phyloP scores from a whole-genome alignment of 2,797 vertebrate species.

The Coluber constrictor region DNA sequence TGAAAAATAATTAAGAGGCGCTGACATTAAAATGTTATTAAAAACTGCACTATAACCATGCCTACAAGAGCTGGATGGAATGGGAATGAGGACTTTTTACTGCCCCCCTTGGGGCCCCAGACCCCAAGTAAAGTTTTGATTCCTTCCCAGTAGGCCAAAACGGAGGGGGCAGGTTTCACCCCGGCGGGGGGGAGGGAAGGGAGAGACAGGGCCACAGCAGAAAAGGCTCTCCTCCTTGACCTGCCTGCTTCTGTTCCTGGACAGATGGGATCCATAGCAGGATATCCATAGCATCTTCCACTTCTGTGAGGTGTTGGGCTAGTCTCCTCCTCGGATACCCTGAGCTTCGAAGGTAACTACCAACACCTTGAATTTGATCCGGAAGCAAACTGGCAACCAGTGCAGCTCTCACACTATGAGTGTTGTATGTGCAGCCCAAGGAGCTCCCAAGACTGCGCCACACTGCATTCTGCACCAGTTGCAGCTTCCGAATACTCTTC shows the following conservation, averaged over 20 bases:
- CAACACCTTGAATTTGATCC: background rate
- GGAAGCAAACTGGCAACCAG: background rate
- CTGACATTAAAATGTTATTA: background rate
- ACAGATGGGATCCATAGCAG: background rate
- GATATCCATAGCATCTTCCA: background rate
- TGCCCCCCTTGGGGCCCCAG: too few species aligned
- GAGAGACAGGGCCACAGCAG: background rate
- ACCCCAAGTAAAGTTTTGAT: too few species aligned
- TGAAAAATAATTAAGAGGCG: background rate
- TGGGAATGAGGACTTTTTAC: background rate
- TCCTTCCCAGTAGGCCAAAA: background rate
- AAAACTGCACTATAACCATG: background rate
- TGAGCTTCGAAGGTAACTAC: background rate
- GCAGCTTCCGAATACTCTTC: background rate
- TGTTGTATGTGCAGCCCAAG: background rate
- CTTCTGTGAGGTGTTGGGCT: background rate
- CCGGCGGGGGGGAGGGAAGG: too few species aligned
- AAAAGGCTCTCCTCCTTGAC: background rate
- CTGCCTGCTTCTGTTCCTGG: background rate
- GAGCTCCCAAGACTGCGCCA: background rate
- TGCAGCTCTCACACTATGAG: background rate
- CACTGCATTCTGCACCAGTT: background rate
- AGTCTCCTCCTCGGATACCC: background rate
- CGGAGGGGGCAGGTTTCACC: background rate
- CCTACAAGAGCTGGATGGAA: background rate